A percentile compares a stretch with the other conserved stretches of the same genome.
Evolutionary conservation across 2,888 invertebrate species (phyloP).

Genomic region (Bembecia ichneumoniformis): DNA sequence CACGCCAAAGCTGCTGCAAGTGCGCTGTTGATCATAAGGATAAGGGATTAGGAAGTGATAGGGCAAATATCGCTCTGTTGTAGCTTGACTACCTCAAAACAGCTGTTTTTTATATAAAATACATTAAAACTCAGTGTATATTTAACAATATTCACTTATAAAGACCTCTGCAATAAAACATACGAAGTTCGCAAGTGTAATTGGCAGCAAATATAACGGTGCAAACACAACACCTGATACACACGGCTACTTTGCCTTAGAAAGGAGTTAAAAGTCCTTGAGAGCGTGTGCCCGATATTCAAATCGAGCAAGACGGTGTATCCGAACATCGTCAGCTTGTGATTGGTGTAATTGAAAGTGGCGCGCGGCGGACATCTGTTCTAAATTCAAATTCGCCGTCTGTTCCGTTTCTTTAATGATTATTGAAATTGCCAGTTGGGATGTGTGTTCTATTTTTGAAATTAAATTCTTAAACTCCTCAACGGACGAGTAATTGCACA

Average conservation of each 20-base stretch:
- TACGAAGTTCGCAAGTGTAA: no score
- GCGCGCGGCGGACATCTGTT: constrained; percentile 38
- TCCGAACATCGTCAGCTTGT: constrained; percentile 30
- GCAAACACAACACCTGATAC: not conserved
- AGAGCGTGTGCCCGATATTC: constrained; percentile 34
- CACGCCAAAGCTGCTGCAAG: no score
- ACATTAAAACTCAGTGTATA: no score
- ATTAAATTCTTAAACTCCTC: constrained; percentile 23
- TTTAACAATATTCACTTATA: no score
- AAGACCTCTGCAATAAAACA: no score
- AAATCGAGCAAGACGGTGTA: constrained; percentile 32
- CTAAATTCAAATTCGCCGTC: constrained; percentile 39
- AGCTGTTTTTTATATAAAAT: no score
- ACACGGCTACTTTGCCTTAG: not conserved
- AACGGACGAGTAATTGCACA: not conserved
- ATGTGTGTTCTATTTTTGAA: constrained; percentile 50
- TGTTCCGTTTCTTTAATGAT: constrained; percentile 55
- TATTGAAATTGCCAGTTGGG: constrained; percentile 59
- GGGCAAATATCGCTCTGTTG: no score
- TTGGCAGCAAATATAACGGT: not conserved
- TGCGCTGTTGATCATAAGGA: no score
- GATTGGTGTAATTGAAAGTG: constrained; percentile 42
- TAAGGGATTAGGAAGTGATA: no score
- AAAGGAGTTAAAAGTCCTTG: constrained; percentile 17
- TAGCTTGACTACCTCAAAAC: no score